Evolutionary conservation across 2,797 vertebrate genomes (phyloP).

Genomic region (Halcyon badia): DNA sequence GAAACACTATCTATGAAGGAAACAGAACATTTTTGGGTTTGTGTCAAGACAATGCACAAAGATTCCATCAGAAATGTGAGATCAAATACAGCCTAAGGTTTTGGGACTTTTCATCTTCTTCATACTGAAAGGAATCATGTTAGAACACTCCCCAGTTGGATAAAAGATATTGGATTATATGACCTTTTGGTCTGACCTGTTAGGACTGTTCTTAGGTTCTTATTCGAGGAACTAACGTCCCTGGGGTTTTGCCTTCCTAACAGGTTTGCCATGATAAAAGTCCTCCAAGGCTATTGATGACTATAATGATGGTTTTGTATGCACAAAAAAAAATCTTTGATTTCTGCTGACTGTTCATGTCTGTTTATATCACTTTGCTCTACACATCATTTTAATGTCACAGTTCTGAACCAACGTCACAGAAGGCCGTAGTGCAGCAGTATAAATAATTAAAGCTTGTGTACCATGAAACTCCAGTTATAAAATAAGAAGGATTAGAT

Average conservation of each 20-base stretch:
- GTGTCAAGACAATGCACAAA: not conserved
- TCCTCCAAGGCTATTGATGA: not conserved
- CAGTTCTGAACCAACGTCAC: not conserved
- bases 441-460: not conserved
- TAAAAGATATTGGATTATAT: not conserved
- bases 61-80: not conserved
- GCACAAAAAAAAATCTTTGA: not conserved
- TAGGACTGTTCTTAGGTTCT: not conserved
- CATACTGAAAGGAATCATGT: not conserved
- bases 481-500: not conserved
- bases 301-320: not conserved
- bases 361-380: not conserved
- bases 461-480: not conserved
- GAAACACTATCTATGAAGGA: not conserved
- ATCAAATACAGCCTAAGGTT: not conserved
- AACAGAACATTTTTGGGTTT: not conserved
- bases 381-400: not conserved
- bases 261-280: not conserved
- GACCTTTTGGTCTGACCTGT: not conserved
- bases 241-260: not conserved
- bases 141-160: not conserved
- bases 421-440: accelerated
- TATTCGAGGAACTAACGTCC: not conserved
- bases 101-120: not conserved
- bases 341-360: not conserved